Base-by-base conservation (phyloP, 2,888 invertebrate species). In the Lycophotia porphyrea region DNA sequence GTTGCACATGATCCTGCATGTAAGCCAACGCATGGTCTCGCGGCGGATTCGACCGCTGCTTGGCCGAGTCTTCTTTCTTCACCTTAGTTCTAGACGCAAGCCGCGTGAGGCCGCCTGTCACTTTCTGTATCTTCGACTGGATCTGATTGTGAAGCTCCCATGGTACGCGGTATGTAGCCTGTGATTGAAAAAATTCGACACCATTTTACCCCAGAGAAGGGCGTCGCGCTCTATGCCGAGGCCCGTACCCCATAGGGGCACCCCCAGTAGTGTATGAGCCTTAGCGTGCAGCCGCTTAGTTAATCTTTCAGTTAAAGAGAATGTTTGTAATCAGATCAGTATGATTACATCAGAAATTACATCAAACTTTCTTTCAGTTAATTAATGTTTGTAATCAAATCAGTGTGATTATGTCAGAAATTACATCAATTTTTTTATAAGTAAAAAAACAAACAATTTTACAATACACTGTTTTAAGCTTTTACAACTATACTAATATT, bases 111-210 rank as follows among this genome's bases (percentile, higher is more conserved):
- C 99, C 99, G 5, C 99, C 99, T 0, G 99, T 99, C 8, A 97
- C 97, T 94, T 99, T 99, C 93, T 99, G 99, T 85, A 99, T 98
- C 97, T 99, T 99, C 90, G 99, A 99, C 92, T 99, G 99, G 72
- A 99, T 98, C 93, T 99, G 99, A 92, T 99, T 98, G 92, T 99
- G 99, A 31, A 99, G 96, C 93, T 99, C 99, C 98, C 99, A 99
- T 0, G 99, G 98, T 15, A 98, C 98, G 84, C 98, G 97, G 89
- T 98, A 97, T 4, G 97, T 96, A 8, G 96, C 96, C 96, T 96
- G 80, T 18, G 3, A 55, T 18, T 4, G 34, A 61, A 60, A 24
- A 58, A 47, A 58, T 63, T n/a, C 3, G 4, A 39, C 4, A 2
- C 7, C 1, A 60, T 60, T 60, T 60, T 34, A 7, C 18, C 0